Evolutionary conservation across 1,140 invertebrate genomes (phyloP).

Genomic region (Apolygus lucorum): DNA sequence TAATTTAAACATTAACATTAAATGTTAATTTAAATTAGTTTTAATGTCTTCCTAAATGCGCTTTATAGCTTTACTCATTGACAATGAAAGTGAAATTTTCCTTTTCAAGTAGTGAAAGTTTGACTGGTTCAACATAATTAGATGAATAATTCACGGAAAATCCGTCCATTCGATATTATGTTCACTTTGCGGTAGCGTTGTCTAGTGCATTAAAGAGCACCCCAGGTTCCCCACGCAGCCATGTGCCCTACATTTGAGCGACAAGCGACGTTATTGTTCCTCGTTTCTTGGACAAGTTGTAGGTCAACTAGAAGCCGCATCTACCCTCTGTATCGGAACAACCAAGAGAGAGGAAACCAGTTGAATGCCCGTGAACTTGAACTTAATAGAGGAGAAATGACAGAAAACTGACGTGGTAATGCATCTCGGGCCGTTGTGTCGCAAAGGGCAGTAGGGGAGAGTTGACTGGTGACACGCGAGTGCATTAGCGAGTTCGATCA

Average conservation of each 20-base stretch:
- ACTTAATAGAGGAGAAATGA: not conserved
- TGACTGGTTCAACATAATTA: too few species aligned
- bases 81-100: too few species aligned
- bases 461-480: not conserved
- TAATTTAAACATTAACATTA: too few species aligned
- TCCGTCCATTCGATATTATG: too few species aligned
- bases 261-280: not conserved
- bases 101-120: too few species aligned
- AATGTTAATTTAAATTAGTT: too few species aligned
- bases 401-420: not conserved
- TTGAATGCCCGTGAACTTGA: constrained; percentile 14
- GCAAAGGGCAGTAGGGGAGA: not conserved
- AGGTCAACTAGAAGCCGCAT: not conserved
- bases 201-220: not conserved
- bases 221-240: not conserved
- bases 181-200: too few species aligned
- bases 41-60: too few species aligned
- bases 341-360: not conserved
- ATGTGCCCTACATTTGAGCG: not conserved
- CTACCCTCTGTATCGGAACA: not conserved
- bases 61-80: too few species aligned
- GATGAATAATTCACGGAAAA: too few species aligned
- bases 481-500: not conserved
- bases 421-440: constrained; percentile 6
- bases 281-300: not conserved